Percentiles rank a stretch among this genome's conserved stretches.
These are phyloP conservation scores for Embiotoca jacksoni DNA, from an alignment of 2,113 vertebrate species.

Conservation along the genomic window DNA sequence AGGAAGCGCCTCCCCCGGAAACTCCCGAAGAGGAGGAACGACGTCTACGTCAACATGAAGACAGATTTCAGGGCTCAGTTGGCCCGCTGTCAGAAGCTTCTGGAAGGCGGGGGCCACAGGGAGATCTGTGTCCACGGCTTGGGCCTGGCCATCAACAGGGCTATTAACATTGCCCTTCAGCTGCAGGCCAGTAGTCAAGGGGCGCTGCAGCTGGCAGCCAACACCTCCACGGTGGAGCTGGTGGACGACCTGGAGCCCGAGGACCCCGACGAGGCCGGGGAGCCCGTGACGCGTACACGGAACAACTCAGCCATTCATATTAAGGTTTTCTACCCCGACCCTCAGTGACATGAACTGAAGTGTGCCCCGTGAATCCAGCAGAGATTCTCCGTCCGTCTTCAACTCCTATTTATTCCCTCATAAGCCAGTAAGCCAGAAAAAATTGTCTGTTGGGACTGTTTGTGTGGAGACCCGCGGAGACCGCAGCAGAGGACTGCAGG, in stretches of 20 bases:
- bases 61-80: constrained; percentile 92
- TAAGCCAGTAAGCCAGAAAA: too few relatives aligned
- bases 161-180: constrained; percentile 93
- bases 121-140: constrained; percentile 93
- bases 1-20: constrained; percentile 90
- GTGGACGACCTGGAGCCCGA: constrained; percentile 91
- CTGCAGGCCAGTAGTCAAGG: constrained; percentile 89
- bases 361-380: too few relatives aligned
- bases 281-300: constrained; percentile 86
- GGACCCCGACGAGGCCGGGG: constrained; percentile 83
- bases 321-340: constrained; percentile 87
- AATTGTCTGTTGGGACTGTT: too few relatives aligned
- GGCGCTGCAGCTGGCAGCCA: constrained; percentile 87
- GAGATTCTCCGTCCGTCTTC: too few relatives aligned
- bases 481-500: too few relatives aligned
- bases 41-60: constrained; percentile 95
- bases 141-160: constrained; percentile 92
- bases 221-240: constrained; percentile 93
- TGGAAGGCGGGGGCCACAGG: constrained; percentile 83
- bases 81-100: constrained; percentile 90
- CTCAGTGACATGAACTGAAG: constrained; percentile 75
- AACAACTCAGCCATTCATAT: constrained; percentile 95
- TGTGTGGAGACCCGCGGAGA: too few relatives aligned
- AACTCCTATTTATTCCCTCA: too few relatives aligned
- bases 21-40: constrained; percentile 89